Evolutionary conservation across 1,140 invertebrate genomes (phyloP), one percentile per base, ranked within the genome.

Genomic region (Manduca sexta): DNA sequence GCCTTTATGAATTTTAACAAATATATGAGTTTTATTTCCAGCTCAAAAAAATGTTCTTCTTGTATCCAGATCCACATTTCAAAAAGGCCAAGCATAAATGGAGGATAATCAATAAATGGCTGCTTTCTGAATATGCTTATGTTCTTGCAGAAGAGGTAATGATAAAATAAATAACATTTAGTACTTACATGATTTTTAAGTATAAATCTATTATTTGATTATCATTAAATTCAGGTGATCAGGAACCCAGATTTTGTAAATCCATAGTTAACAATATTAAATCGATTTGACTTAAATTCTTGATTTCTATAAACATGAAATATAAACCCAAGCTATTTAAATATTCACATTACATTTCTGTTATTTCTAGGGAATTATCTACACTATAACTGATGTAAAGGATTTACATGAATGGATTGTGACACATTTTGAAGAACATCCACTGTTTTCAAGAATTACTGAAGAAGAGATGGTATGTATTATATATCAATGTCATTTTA

Each of bases 11-110:
- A 35, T 14, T 11, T 40, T 17, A 17, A 40, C 10, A 17, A 8
- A 11, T 33, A 44, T 16, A 8, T 16, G 11, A 35, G n/a, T 33
- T 33, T 54, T 38, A 37, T 33, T 52, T 91, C 60, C 89, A 99
- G 93, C 86, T 99, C 11, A 92, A 93, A 54, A 99, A 99, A 88
- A 97, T 99, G 92, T 99, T 99, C 85, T 99, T 99, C 76, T 87
- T 99, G n/a, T 99, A 98, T 84, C 98, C 98, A 18, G 98, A 99
- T 89, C 98, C 98, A 30, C 98, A 99, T 89, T 99, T 99, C 81
- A 99, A 99, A 84, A 98, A 95, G 69, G 92, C 96, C 0, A 99
- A 99, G 88, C 97, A 99, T 73, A 99, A 99, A 87, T 99, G 98
- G 98, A 90, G 98, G 53, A 99, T 99, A 40, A 98, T 99, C 57